Conservation (phyloP, 2,797 vertebrate species). For the Anguilla obscura region DNA sequence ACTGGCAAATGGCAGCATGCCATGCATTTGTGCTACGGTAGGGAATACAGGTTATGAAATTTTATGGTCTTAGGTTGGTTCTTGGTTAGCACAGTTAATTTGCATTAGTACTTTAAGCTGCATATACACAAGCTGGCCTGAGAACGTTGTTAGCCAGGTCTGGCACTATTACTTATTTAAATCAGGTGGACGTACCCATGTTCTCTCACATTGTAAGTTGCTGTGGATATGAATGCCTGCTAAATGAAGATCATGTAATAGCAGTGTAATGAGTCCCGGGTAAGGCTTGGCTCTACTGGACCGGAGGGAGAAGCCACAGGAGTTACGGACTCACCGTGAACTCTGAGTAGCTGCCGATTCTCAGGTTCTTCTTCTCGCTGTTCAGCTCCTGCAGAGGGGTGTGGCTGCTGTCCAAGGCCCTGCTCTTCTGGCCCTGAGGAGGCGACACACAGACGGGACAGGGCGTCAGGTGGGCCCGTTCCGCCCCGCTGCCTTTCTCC, state of each 20-base stretch:
- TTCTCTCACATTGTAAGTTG: too few species aligned
- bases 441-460: background rate
- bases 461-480: background rate
- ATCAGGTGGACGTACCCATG: too few species aligned
- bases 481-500: background rate
- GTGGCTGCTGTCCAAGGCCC: conserved; percentile 36
- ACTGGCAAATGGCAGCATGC: background rate
- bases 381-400: conserved; percentile 54
- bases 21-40: background rate
- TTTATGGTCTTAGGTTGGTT: too few species aligned
- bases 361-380: conserved; percentile 39
- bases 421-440: conserved; percentile 35
- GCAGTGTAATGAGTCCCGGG: background rate
- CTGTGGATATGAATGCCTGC: too few species aligned
- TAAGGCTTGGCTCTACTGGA: background rate
- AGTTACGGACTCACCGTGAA: conserved; percentile 53
- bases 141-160: background rate
- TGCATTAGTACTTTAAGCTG: background rate
- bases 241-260: too few species aligned
- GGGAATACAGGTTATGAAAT: too few species aligned
- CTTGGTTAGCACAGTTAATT: background rate
- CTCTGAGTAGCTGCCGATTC: conserved; percentile 48
- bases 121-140: background rate
- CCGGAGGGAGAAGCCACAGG: background rate
- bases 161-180: background rate